Conservation (phyloP, 2,888 invertebrate genomes). For the Uropetala carovei region DNA sequence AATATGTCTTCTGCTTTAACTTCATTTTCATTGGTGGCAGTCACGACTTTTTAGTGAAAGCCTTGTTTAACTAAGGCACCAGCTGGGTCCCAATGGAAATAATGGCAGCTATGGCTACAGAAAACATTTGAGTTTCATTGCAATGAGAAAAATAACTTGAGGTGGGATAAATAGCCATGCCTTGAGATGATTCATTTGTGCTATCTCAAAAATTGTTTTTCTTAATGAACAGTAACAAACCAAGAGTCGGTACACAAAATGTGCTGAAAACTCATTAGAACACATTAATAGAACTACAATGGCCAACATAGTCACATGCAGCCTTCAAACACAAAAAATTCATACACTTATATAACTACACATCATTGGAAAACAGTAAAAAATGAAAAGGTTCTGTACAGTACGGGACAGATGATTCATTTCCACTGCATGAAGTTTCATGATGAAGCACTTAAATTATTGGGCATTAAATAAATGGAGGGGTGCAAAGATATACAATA, state of each 20-base stretch:
- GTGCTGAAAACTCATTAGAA: constrained; percentile 62
- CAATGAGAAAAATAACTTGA: constrained; percentile 27
- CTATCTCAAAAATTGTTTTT: constrained; percentile 54
- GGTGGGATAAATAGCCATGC: constrained; percentile 51
- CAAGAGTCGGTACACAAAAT: constrained; percentile 59
- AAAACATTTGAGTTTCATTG: constrained; percentile 49
- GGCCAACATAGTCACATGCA: constrained; percentile 58
- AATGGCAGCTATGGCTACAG: constrained; percentile 46
- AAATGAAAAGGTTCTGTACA: constrained; percentile 64
- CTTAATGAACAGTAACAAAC: constrained; percentile 45
- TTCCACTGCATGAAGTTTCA: constrained; percentile 60
- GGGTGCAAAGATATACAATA: constrained; percentile 63
- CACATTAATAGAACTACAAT: constrained; percentile 61
- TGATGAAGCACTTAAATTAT: constrained; percentile 64
- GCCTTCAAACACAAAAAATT: constrained; percentile 60
- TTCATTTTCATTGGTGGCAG: constrained; percentile 26
- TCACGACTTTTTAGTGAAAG: neutral
- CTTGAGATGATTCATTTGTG: constrained; percentile 63
- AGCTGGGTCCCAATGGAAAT: constrained; percentile 50
- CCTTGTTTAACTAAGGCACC: constrained; percentile 36
- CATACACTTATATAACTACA: constrained; percentile 63
- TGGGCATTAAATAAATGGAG: constrained; percentile 64
- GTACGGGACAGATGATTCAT: constrained; percentile 56
- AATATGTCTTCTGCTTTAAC: neutral
- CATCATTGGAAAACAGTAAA: constrained; percentile 64